Percentiles rank a stretch among this genome's conserved stretches.
Evolutionary conservation across 2,888 invertebrate species (phyloP).

Genomic region (Caenorhabditis afra): DNA sequence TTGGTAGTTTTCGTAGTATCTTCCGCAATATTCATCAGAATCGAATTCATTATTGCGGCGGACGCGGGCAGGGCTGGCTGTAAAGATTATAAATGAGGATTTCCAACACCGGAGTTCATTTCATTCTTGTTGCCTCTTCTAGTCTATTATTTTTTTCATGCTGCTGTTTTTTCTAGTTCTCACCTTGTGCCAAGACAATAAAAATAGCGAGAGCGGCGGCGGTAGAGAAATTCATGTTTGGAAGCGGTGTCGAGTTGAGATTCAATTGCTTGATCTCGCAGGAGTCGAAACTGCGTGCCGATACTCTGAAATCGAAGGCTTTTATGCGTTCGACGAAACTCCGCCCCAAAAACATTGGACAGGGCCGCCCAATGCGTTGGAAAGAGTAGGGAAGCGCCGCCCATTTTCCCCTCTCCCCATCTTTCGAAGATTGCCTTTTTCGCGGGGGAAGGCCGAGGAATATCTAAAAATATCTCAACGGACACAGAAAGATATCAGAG

Average conservation of each 20-base stretch:
- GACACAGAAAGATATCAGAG: conserved; percentile 33
- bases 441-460: conserved; percentile 30
- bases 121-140: neutral
- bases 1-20: conserved; percentile 69
- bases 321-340: conserved; percentile 48
- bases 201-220: conserved; percentile 55
- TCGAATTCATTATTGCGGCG: conserved; percentile 50
- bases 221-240: conserved; percentile 59
- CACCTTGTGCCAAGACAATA: conserved; percentile 62
- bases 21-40: conserved; percentile 69
- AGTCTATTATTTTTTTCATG: neutral
- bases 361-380: conserved; percentile 41
- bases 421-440: conserved; percentile 54
- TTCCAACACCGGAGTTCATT: neutral
- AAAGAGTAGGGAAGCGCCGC: conserved; percentile 25
- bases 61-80: conserved; percentile 64
- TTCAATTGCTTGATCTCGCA: conserved; percentile 67
- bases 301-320: conserved; percentile 33
- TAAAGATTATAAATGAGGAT: conserved; percentile 22
- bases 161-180: conserved; percentile 1
- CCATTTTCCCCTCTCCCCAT: conserved; percentile 21
- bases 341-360: conserved; percentile 41
- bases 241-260: conserved; percentile 43
- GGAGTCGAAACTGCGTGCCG: conserved; percentile 63
- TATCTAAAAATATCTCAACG: conserved; percentile 52